Base-by-base conservation (phyloP, 2,888 invertebrate genomes). In the Hydrotaea cyrtoneurina region DNA sequence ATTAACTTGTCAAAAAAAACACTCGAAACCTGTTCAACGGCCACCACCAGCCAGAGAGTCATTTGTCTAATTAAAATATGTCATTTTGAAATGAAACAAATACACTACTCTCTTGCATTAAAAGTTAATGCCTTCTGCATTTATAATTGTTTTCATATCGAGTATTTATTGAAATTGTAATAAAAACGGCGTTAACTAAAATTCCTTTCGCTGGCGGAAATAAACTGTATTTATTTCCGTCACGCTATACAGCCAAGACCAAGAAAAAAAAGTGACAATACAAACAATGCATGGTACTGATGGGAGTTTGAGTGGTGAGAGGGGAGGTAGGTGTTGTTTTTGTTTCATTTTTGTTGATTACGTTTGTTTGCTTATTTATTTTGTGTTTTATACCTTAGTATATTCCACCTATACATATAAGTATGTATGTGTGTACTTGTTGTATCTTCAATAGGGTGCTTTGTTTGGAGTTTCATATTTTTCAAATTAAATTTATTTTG, bases 141-240 rank as follows among this genome's bases (percentile, higher is more conserved):
- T 75, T 43, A 75, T 64, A 59, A 53, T 64, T 36, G 53, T 72
- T 76, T 59, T 23, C 21, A 74, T 11, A 64, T 76, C 36, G 31
- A 36, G 62, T 79, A 64, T 79, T 69, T 19, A 43, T 10, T 31
- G 3, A 31, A 31, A 31, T 46, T 57, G 19, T 73, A n/a, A 50
- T 59, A 19, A 57, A 53, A 17, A 39, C 13, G 59, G 21, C 46
- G 23, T 69, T 46, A 75, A 50, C 19, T 15, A 4, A 62, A 50
- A 75, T 57, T 74, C n/a, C 13, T 57, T 39, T 23, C 46, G 64
- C 0, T 26, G 31, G 46, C 74, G 83, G 83, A 84, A 84, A 76
- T 66, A 78, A 81, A 74, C 71, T 46, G 64, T 78, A 69, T 78
- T 78, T 76, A 80, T 80, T 78, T 84, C 80, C 83, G 83, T 78